Evolutionary conservation across 2,797 vertebrate genomes (phyloP).

Genomic region (Amphiprion clarkii): DNA sequence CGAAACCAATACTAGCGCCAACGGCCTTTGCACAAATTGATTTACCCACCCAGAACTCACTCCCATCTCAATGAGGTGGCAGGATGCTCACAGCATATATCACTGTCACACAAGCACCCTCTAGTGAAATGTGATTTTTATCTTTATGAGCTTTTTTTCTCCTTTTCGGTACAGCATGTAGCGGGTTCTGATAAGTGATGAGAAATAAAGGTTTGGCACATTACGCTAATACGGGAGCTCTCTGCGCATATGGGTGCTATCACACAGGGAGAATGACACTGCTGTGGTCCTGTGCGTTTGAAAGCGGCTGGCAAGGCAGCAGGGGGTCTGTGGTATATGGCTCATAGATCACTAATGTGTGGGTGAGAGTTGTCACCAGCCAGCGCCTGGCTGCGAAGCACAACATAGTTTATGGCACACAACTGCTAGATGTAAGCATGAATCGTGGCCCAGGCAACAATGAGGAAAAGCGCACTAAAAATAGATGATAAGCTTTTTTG

Average conservation of each 20-base stretch:
- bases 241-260: constrained; percentile 67
- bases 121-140: constrained; percentile 85
- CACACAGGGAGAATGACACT: constrained; percentile 51
- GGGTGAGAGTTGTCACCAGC: constrained; percentile 80
- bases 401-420: constrained; percentile 76
- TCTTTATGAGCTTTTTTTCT: constrained; percentile 74
- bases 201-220: constrained; percentile 64
- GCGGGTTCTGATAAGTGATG: constrained; percentile 72
- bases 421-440: constrained; percentile 64
- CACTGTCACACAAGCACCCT: constrained; percentile 82
- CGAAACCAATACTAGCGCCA: constrained; percentile 73
- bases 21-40: constrained; percentile 83
- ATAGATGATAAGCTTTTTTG: constrained; percentile 75
- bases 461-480: constrained; percentile 77
- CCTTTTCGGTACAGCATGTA: constrained; percentile 52
- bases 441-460: constrained; percentile 77
- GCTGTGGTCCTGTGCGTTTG: constrained; percentile 54
- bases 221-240: constrained; percentile 73
- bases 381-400: constrained; percentile 67
- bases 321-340: constrained; percentile 57
- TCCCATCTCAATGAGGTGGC: constrained; percentile 78
- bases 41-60: constrained; percentile 81
- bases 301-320: constrained; percentile 61
- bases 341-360: constrained; percentile 79
- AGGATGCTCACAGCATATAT: constrained; percentile 76